Evolutionary conservation across 2,113 vertebrate genomes (phyloP).

Genomic region (Paradisaea rubra): DNA sequence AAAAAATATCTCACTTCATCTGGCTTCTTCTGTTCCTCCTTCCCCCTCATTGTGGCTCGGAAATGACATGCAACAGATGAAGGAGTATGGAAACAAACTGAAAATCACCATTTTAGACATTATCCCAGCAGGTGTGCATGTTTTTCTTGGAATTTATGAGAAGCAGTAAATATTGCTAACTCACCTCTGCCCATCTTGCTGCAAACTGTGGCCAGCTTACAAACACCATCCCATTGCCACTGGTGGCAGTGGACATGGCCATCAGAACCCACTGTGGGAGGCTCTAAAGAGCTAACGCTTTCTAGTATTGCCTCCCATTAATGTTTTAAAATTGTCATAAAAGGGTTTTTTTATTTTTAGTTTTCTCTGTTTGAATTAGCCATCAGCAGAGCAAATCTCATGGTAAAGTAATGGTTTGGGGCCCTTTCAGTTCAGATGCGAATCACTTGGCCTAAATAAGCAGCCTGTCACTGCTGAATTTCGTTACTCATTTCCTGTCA

Average conservation of each 20-base stretch:
- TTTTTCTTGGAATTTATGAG: conserved; percentile 29
- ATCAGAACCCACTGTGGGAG: neutral
- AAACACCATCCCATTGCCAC: neutral
- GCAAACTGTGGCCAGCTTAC: neutral
- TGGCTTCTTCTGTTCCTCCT: conserved; percentile 35
- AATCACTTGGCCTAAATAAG: neutral
- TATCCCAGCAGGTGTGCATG: conserved; percentile 17
- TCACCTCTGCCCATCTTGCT: neutral
- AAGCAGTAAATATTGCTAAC: neutral
- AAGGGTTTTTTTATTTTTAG: neutral
- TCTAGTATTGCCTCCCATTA: neutral
- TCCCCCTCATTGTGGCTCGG: neutral
- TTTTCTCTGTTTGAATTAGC: neutral
- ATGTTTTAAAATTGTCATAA: neutral
- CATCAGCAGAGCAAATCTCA: neutral
- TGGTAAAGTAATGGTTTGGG: neutral
- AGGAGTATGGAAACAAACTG: conserved; percentile 19
- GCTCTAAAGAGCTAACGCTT: neutral
- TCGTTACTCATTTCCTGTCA: conserved; percentile 43
- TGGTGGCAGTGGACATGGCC: neutral
- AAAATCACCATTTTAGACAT: neutral
- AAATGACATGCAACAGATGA: conserved; percentile 20
- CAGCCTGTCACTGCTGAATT: neutral
- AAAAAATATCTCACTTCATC: conserved; percentile 47
- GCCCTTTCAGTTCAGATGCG: neutral